phyloP scores from a whole-genome alignment of 2,113 vertebrate genomes.

The Anhinga anhinga region DNA sequence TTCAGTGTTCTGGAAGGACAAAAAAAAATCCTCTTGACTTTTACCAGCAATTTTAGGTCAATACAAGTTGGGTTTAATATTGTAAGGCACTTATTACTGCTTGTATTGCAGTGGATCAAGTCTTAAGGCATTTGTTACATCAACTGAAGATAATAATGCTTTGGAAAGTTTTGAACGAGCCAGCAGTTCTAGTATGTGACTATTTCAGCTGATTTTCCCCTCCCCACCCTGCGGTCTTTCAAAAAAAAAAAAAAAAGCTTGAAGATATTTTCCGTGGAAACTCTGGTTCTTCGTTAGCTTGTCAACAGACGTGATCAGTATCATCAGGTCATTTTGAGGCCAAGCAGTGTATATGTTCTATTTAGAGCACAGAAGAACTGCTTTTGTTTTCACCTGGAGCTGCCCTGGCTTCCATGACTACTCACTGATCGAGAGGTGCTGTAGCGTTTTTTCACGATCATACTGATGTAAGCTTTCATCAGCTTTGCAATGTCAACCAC shows the following conservation, averaged over 20 bases:
- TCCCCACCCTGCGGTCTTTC: not conserved
- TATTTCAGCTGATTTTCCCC: not conserved
- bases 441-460: constrained; percentile 97
- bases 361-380: not conserved
- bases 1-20: not conserved
- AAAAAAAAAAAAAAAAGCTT: not conserved
- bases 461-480: constrained; percentile 99
- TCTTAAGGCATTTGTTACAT: constrained; percentile 74
- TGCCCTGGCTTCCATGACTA: constrained; percentile 85
- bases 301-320: not conserved
- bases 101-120: constrained; percentile 34
- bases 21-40: not conserved
- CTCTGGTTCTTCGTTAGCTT: not conserved
- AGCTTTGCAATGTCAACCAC: constrained; percentile 97
- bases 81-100: constrained; percentile 79
- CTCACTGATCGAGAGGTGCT: constrained; percentile 91
- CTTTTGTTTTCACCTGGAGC: constrained; percentile 81
- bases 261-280: not conserved
- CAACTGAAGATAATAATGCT: constrained; percentile 62
- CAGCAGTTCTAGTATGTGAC: constrained; percentile 9
- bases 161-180: constrained; percentile 62
- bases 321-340: not conserved
- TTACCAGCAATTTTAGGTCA: constrained; percentile 52
- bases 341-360: not conserved
- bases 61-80: constrained; percentile 11